Base-by-base conservation (phyloP, 2,797 vertebrate genomes). In the Philypnodon macrostomus region DNA sequence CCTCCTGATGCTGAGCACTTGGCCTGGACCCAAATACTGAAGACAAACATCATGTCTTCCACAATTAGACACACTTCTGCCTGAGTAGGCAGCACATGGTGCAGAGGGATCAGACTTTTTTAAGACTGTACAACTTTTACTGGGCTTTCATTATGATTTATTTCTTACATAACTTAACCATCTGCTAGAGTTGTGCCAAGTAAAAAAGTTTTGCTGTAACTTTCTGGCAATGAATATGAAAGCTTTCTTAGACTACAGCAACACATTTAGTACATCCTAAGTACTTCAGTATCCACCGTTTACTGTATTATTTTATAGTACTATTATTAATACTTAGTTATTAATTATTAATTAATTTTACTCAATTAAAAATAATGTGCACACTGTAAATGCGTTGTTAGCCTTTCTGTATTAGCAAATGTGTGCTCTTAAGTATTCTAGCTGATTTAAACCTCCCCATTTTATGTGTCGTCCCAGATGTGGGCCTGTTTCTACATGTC, bases 11-110 rank as follows among this genome's bases (percentile, higher is more conserved):
- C 68, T 81, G 62, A 76, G 55, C 67, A 34, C 64, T 86, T 90
- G 86, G 88, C 85, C 63, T 24, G 9, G 27, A 63, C 63, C 84
- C 86, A 91, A 86, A 78, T 83, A 55, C 68, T 79, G 79, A 85
- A 78, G 83, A 88, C 81, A 88, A 89, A 89, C 81, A 87, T 80
- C 63, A 71, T 73, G 83, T 89, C 86, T 83, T 77, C 70, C 77
- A 84, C 73, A 80, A 86, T 90, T 86, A 88, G 68, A 70, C 67
- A 75, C 71, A 76, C 45, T 70, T 65, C 58, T 72, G 42, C 77
- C 62, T 66, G 37, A 40, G 39, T 42, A 60, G 50, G 40, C 58
- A 63, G 53, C 44, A 40, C 47, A 55, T 46, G 39, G 52, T 49
- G 57, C 49, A 50, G 32, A 26, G 10, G 7, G 9, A 47, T 21